phyloP scores from a whole-genome alignment of 1,140 invertebrate species.

The Musca domestica region DNA sequence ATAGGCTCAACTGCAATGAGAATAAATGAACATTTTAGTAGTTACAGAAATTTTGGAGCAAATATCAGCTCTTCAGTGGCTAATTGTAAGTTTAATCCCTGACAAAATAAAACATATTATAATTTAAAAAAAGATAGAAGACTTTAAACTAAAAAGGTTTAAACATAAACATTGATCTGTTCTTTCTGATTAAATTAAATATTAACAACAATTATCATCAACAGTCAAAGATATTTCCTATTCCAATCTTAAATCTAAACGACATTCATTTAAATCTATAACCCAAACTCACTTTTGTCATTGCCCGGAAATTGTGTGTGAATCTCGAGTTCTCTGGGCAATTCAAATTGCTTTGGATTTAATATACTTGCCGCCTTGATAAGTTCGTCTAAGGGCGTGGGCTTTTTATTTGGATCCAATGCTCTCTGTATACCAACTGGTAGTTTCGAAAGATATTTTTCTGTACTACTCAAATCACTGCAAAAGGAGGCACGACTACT shows the following conservation, averaged over 20 bases:
- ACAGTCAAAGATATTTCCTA: not conserved
- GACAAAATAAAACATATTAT: too few relatives aligned
- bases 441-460: slow-evolving; percentile 44
- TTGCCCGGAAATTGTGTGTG: slow-evolving; percentile 79
- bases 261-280: not conserved
- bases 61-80: too few relatives aligned
- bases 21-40: too few relatives aligned
- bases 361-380: slow-evolving; percentile 76
- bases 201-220: too few relatives aligned
- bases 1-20: slow-evolving; percentile 38
- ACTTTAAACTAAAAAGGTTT: too few relatives aligned
- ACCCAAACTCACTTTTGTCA: slow-evolving; percentile 61
- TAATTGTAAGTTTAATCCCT: too few relatives aligned
- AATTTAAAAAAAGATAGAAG: too few relatives aligned
- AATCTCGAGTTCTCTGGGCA: slow-evolving; percentile 76
- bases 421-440: slow-evolving; percentile 43
- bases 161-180: not conserved
- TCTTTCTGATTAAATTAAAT: too few relatives aligned
- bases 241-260: too few relatives aligned
- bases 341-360: slow-evolving; percentile 86
- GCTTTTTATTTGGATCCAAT: slow-evolving; percentile 55
- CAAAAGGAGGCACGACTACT: slow-evolving; percentile 39
- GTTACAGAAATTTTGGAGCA: too few relatives aligned
- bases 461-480: slow-evolving; percentile 39
- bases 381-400: slow-evolving; percentile 69